These are phyloP conservation scores for Stictocephala bisonia DNA, from an alignment of 2,888 invertebrate species.

Conservation along the genomic window DNA sequence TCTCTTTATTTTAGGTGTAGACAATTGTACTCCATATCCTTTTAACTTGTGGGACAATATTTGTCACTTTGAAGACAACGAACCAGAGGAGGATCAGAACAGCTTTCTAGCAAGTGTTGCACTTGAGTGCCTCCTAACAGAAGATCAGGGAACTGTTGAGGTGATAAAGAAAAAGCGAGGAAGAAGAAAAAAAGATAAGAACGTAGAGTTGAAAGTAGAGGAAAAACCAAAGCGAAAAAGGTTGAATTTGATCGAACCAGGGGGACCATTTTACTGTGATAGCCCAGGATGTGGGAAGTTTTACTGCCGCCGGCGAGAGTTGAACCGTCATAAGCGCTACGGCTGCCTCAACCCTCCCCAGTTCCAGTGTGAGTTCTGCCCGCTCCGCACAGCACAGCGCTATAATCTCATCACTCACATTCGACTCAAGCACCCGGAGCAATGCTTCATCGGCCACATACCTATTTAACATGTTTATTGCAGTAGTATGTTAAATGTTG, in stretches of 20 bases:
- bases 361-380: conserved; percentile 43
- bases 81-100: conserved; percentile 7
- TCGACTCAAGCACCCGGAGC: conserved; percentile 28
- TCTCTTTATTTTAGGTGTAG: neutral
- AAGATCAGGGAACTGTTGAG: neutral
- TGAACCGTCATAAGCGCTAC: conserved; percentile 48
- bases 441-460: conserved; percentile 25
- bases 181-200: conserved; percentile 3
- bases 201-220: neutral
- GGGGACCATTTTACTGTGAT: conserved; percentile 69
- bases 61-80: neutral
- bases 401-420: conserved; percentile 43
- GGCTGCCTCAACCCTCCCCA: conserved; percentile 22
- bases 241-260: conserved; percentile 17
- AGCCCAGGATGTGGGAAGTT: conserved; percentile 62
- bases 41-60: conserved; percentile 14
- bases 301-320: conserved; percentile 48
- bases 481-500: neutral
- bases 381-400: conserved; percentile 25
- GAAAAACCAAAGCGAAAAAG: conserved; percentile 18
- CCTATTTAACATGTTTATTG: neutral
- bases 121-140: conserved; percentile 19
- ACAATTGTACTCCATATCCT: neutral
- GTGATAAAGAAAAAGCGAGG: conserved; percentile 7
- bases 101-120: conserved; percentile 18